Evolutionary conservation across 2,797 vertebrate genomes (phyloP), one percentile per base, ranked within the genome.

Genomic region (Leptatherina wallacei): DNA sequence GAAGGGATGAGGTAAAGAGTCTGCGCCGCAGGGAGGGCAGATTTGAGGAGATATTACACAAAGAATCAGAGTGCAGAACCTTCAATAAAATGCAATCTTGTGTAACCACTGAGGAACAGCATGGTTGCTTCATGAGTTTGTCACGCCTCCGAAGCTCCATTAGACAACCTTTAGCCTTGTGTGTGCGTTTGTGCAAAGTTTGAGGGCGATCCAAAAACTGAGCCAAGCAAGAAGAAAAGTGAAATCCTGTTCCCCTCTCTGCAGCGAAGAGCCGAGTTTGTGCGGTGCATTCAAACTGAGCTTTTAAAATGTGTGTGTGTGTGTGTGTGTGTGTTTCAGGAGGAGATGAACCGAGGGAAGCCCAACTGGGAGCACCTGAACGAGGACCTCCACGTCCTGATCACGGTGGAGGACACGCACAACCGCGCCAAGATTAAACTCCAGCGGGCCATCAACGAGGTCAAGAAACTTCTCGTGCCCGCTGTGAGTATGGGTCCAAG

Each of bases 341-440:
- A 99, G 92, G 98, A 99, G 85, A 97, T 99, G 94, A 99, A 99
- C 90, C 91, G 98, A 94, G 98, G 98, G 83, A 99, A 99, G 81
- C 98, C 98, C 80, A 99, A 99, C 89, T 99, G 98, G 98, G 98
- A 99, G 83, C 98, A 99, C 82, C 97, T 99, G 85, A 99, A 98
- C 78, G 98, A 99, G 94, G 98, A 99, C 87, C 95, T 99, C 77
- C 98, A 99, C 38, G 98, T 99, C 80, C 93, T 99, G 75, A 99
- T 99, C 94, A 99, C 98, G 61, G 98, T 99, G 95, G 98, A 99
- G 92, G 98, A 99, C 92, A 96, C 98, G 71, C 97, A 99, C 85
- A 99, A 99, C 93, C 95, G 98, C 79, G 98, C 98, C 83, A 98
- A 99, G 94, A 97, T 99, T 92, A 99, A 99, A 73, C 95, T 99